Percentiles rank a stretch among this genome's conserved stretches.
These are phyloP conservation scores for Xylophagus ater DNA, from an alignment of 2,888 invertebrate species.

Conservation along the genomic window DNA sequence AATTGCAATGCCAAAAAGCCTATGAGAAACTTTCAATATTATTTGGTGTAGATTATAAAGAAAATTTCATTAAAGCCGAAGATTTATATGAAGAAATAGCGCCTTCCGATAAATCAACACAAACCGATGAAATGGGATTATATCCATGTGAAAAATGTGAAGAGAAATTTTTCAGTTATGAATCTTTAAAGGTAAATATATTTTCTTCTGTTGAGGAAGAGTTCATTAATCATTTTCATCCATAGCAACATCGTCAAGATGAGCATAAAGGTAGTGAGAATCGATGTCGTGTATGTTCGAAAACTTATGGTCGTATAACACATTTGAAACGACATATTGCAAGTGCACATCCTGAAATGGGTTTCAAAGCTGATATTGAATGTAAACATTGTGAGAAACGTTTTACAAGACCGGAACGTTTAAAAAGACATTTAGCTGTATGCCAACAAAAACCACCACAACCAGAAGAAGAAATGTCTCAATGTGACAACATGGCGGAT, in stretches of 20 bases:
- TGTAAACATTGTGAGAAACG: slow-evolving; percentile 40
- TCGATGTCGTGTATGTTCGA: slow-evolving; percentile 39
- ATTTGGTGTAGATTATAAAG: not conserved
- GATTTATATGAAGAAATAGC: not conserved
- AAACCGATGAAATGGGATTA: slow-evolving; percentile 29
- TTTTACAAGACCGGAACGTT: slow-evolving; percentile 40
- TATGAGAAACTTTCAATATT: slow-evolving; percentile 26
- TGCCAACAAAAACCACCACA: slow-evolving; percentile 15
- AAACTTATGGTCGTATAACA: slow-evolving; percentile 35
- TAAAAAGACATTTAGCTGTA: slow-evolving; percentile 40
- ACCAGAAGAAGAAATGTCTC: no score
- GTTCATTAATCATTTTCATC: not conserved
- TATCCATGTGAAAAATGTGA: slow-evolving; percentile 34
- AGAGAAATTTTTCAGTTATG: slow-evolving; percentile 26
- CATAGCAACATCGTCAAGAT: slow-evolving; percentile 23
- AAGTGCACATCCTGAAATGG: slow-evolving; percentile 1
- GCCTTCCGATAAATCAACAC: slow-evolving; percentile 23
- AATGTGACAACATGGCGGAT: no score
- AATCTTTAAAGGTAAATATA: slow-evolving; percentile 22
- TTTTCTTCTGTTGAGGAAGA: not conserved
- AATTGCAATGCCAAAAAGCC: slow-evolving; percentile 31
- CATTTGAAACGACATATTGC: slow-evolving; percentile 33
- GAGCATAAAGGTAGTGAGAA: slow-evolving; percentile 22
- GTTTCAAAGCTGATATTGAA: slow-evolving; percentile 11
- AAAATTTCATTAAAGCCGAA: not conserved